Percentiles rank a stretch among this genome's conserved stretches.
phyloP scores from a whole-genome alignment of 1,140 invertebrate species.

The Bombus vancouverensis region DNA sequence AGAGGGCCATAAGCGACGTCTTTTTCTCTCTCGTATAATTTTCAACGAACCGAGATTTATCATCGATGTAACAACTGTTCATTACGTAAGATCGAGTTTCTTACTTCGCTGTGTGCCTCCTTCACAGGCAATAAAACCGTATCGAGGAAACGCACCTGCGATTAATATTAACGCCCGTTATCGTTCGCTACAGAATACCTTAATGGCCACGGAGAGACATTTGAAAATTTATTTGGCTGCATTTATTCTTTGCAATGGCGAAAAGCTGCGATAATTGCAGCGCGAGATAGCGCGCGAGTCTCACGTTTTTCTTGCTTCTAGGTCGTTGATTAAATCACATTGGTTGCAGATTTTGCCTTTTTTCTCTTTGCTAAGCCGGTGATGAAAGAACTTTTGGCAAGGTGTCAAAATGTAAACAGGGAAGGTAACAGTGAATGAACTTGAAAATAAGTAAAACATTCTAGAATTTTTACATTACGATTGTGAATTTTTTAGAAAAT shows the following conservation, averaged over 20 bases:
- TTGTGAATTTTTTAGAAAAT: background rate
- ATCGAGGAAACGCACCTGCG: conserved; percentile 12
- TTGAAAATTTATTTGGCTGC: conserved; percentile 23
- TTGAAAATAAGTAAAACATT: background rate
- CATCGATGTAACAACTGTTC: conserved; percentile 26
- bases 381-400: background rate
- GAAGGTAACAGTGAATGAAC: no score
- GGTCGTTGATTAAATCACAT: background rate
- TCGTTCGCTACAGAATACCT: conserved; percentile 8
- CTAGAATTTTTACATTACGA: background rate
- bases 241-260: background rate
- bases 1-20: background rate
- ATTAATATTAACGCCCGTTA: conserved; percentile 25
- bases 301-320: background rate
- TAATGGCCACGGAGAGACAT: background rate
- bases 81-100: conserved; percentile 34
- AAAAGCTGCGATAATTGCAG: background rate
- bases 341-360: background rate
- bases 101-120: conserved; percentile 10
- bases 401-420: background rate
- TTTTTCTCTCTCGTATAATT: background rate
- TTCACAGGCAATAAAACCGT: conserved; percentile 10
- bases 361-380: background rate
- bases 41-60: conserved; percentile 18
- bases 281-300: background rate